Evolutionary conservation across 2,113 vertebrate genomes (phyloP), one percentile per base, ranked within the genome.

Genomic region (Elgaria multicarinata): DNA sequence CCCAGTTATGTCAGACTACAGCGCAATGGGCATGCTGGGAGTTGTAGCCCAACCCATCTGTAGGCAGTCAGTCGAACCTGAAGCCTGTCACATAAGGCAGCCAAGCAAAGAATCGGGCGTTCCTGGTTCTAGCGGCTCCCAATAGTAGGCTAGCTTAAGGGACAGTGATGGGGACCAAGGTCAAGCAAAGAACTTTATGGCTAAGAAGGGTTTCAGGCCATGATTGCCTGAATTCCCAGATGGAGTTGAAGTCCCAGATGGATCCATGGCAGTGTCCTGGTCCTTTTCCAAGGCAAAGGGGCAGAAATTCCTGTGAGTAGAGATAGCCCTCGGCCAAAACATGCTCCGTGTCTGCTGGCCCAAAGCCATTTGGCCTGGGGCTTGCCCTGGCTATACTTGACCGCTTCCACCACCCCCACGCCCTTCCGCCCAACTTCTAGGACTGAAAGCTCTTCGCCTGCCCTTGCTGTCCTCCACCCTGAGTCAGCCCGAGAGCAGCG

Each of bases 401-500:
- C 10, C 80, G 24, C 42, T n/a, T n/a, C n/a, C n/a, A n/a, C n/a
- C n/a, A n/a, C n/a, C n/a, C n/a, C n/a, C n/a, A n/a, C n/a, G n/a
- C n/a, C n/a, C n/a, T n/a, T n/a, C 0, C 24, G 31, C 36, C 72
- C 36, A 7, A 26, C 33, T 53, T 74, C 84, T 85, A 31, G 83
- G 83, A 72, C 69, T 4, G 6, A n/a, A 26, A 55, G 53, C 31
- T 31, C n/a, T 42, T 39, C 31, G 71, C 53, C 71, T 20, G 6
- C 6, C 91, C 93, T 94, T 95, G 76, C 92, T 89, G 76, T 75
- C 92, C 91, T 94, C 89, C 91, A 76, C 89, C 92, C 92, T 95
- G 95, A 95, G 92, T 95, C 95, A 96, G 92, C 88, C 0, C 0
- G 89, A 93, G 91, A 83, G 44, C 1, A 90, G 71, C 33, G 13